Evolutionary conservation across 2,888 invertebrate genomes (phyloP), one percentile per base, ranked within the genome.

Genomic region (Odontocolon sp.): DNA sequence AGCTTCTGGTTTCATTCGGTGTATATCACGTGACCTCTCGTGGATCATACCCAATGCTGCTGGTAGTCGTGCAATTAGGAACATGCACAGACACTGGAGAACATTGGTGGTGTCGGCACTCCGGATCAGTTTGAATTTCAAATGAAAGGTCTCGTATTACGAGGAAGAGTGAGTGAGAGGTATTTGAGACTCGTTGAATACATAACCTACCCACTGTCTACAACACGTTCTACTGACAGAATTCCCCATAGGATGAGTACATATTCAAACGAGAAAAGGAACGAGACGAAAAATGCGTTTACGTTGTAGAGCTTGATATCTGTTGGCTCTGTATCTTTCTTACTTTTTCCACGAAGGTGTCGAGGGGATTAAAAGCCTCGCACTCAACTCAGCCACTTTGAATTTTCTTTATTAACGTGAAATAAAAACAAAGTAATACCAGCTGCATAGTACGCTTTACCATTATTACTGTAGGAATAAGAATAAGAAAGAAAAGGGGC

Each of bases 51-150:
- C n/a, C n/a, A n/a, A n/a, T 40, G 50, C 36, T 59, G 28, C 26
- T 38, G 50, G 18, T 31, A 21, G 8, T 11, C 9, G 56, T 31
- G 72, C 72, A 77, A 77, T 77, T 77, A 77, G 52, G 52, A 77
- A 69, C 59, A 64, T 77, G 45, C 50, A 63, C 57, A 47, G 26
- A 77, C 57, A 28, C 56, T 21, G 33, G 42, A 47, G 59, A 50
- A 71, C 38, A 36, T 64, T 28, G 33, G 42, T 45, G 57, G 42
- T 45, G 72, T 64, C 64, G 57, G 40, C 23, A 61, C 67, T 36
- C 56, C 68, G 59, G 64, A 73, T 69, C 50, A 63, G 68, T 77
- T 77, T 73, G 77, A 77, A 77, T 69, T 77, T 77, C 77, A 77
- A 77, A 77, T 77, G 69, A 69, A 77, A 72, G 23, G 33, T 52